Percentiles rank a stretch among this genome's conserved stretches.
These are phyloP conservation scores for Oikopleura vanhoeffeni DNA, from an alignment of 23 tunicate species.

Conservation along the genomic window DNA sequence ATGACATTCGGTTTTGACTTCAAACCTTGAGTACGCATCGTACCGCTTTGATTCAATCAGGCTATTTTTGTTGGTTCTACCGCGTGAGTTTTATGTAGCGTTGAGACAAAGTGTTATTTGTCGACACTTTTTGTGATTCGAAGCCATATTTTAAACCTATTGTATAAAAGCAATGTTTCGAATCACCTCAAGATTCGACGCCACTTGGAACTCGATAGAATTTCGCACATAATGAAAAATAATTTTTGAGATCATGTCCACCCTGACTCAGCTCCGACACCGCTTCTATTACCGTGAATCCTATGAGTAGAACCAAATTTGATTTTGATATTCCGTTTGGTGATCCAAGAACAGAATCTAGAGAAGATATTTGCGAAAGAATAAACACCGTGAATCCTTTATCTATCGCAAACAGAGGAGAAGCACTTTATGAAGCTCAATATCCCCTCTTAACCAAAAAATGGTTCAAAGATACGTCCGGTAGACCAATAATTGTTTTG, in stretches of 20 bases:
- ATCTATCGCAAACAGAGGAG: neutral
- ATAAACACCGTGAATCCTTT: neutral
- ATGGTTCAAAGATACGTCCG: neutral
- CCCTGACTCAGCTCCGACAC: neutral
- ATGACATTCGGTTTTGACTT: no score
- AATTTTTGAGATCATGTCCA: no score
- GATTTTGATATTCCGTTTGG: neutral
- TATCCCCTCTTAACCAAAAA: neutral
- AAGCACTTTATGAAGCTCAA: neutral
- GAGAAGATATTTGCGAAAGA: neutral
- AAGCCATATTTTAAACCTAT: neutral
- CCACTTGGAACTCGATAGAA: neutral
- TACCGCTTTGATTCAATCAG: no score
- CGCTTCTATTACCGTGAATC: neutral
- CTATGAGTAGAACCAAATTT: neutral
- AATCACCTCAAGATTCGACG: no score
- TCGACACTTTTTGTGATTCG: no score
- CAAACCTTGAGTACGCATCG: no score
- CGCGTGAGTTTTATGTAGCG: no score
- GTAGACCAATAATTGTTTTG: neutral
- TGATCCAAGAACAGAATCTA: neutral
- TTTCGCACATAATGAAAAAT: no score
- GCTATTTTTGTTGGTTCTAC: no score
- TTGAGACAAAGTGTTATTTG: no score
- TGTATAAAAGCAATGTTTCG: neutral